Conservation (phyloP, 2,888 invertebrate species). For the Clitarchus hookeri region DNA sequence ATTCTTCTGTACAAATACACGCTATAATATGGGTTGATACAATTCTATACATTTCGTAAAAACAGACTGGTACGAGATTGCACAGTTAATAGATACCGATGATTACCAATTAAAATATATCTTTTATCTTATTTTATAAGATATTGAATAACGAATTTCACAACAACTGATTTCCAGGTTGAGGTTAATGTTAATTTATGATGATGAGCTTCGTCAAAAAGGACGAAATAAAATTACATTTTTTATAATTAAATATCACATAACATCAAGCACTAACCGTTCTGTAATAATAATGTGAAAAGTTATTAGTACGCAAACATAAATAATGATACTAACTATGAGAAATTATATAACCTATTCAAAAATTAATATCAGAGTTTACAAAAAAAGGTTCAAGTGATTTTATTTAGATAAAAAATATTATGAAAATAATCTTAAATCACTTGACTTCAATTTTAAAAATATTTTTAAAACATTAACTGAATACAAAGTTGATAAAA, state of each 20-base stretch:
- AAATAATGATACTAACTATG: neutral
- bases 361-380: neutral
- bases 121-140: neutral
- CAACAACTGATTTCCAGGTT: neutral
- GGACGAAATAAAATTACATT: neutral
- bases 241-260: neutral
- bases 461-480: neutral
- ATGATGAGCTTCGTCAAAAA: neutral
- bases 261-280: neutral
- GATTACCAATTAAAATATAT: neutral
- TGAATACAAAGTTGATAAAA: neutral
- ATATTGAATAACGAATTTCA: neutral
- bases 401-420: neutral
- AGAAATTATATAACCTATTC: neutral
- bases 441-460: neutral
- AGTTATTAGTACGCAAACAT: neutral
- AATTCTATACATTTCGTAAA: neutral
- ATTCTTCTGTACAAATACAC: neutral
- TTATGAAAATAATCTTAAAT: neutral
- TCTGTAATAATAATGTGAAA: neutral
- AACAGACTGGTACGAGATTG: neutral
- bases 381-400: neutral
- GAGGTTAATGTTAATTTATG: neutral
- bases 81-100: neutral
- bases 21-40: neutral